Percentiles rank a stretch among this genome's conserved stretches.
Evolutionary conservation across 2,113 vertebrate species (phyloP).

Genomic region (Poeciliopsis retropinna): DNA sequence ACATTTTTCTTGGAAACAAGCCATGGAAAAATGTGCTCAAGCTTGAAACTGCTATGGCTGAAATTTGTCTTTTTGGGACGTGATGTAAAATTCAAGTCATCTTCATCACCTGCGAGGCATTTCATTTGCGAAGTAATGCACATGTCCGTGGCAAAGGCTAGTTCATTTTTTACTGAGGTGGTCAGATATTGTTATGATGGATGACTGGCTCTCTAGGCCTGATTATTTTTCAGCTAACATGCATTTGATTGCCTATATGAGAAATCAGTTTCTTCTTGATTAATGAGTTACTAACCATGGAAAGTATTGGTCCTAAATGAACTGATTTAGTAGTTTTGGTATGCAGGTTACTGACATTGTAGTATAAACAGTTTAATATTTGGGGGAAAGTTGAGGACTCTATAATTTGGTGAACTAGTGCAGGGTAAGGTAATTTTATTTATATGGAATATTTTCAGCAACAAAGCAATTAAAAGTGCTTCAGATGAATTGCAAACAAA

Average conservation of each 20-base stretch:
- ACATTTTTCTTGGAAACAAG: slow-evolving; percentile 48
- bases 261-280: slow-evolving; percentile 10
- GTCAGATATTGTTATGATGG: slow-evolving; percentile 19
- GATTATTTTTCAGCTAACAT: slow-evolving; percentile 19
- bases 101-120: slow-evolving; percentile 32
- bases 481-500: too few species aligned
- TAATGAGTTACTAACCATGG: slow-evolving; percentile 6
- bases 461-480: too few species aligned
- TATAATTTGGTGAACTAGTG: too few species aligned
- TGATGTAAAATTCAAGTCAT: slow-evolving; percentile 41
- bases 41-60: slow-evolving; percentile 48
- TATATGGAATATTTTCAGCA: too few species aligned
- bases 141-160: slow-evolving; percentile 13
- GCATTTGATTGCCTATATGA: slow-evolving; percentile 11
- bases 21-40: slow-evolving; percentile 37
- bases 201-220: slow-evolving; percentile 1
- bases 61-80: slow-evolving; percentile 50
- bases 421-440: too few species aligned
- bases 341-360: not conserved
- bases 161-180: slow-evolving; percentile 25
- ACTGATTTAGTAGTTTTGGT: not conserved
- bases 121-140: slow-evolving; percentile 41
- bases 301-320: not conserved
- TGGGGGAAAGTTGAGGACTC: too few species aligned
- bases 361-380: not conserved